Base-by-base conservation (phyloP, 2,113 vertebrate genomes). In the Turnix velox region DNA sequence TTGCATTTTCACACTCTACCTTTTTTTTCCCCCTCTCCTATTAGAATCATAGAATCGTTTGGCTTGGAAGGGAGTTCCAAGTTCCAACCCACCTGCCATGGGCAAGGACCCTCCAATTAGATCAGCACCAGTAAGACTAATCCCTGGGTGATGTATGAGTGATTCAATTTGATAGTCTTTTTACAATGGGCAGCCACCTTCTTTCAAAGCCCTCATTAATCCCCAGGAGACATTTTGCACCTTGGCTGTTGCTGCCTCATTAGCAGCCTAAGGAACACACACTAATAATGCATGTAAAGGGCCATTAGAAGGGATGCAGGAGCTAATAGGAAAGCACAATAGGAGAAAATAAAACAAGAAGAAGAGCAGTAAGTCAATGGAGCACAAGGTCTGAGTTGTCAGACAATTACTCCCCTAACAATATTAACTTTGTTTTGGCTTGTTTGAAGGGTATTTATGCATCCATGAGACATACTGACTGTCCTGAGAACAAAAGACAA, bases 161-260 rank as follows among this genome's bases (percentile, higher is more conserved):
- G 79, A 91, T 83, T 49, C 20, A 55, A 59, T 18, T 8, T 52
- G 69, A 39, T 11, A 75, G 68, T 22, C 35, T 74, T 87, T 78
- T 74, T 87, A 61, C 94, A 51, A 71, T 31, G 40, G 73, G 68
- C 40, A 92, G 86, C n/a, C 71, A 62, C 68, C 25, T 87, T 82
- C 90, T 85, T 79, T 62, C 69, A 67, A 67, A 90, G 84, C 92
- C 43, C 74, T 94, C 80, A 73, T 95, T 90, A 97, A 94, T 91
- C 93, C 17, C 5, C 40, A 94, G 76, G 68, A 96, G 90, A 84
- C 51, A 48, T 33, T 77, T 35, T 54, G 28, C 22, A 76, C 73
- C 79, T 69, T n/a, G 62, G 88, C 87, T 69, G 75, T 66, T 91
- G 89, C 59, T 88, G 66, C 74, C 93, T 93, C 95, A 91, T 93